These are phyloP conservation scores for Triplophysa dalaica DNA, from an alignment of 2,113 vertebrate species.

Conservation along the genomic window DNA sequence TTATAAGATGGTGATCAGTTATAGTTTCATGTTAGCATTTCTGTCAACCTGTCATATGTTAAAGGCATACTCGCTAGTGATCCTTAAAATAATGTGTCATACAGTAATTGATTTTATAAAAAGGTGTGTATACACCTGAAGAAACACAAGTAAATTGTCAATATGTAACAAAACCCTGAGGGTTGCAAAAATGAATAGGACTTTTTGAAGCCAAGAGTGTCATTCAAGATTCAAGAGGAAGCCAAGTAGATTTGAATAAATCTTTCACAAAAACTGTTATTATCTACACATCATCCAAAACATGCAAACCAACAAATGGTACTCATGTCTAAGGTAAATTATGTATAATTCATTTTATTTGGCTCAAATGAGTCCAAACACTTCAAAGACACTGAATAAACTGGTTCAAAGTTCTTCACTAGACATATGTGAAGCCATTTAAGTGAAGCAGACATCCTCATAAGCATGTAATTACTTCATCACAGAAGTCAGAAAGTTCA, in stretches of 20 bases:
- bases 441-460: neutral
- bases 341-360: neutral
- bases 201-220: no score
- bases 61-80: neutral
- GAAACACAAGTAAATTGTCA: neutral
- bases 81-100: neutral
- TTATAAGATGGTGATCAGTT: neutral
- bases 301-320: neutral
- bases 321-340: neutral
- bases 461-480: conserved; percentile 30
- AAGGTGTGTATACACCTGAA: neutral
- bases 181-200: neutral
- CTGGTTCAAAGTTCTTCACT: neutral
- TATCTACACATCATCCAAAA: no score
- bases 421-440: neutral
- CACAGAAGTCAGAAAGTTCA: conserved; percentile 40
- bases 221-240: no score
- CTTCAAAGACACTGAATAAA: neutral
- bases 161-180: neutral
- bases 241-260: no score
- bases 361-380: neutral
- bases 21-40: neutral
- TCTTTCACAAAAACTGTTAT: no score
- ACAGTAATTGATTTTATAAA: neutral
- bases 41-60: neutral